Evolutionary conservation across 2,113 vertebrate genomes (phyloP), one percentile per base, ranked within the genome.

Genomic region (cattle (Bos taurus)): DNA sequence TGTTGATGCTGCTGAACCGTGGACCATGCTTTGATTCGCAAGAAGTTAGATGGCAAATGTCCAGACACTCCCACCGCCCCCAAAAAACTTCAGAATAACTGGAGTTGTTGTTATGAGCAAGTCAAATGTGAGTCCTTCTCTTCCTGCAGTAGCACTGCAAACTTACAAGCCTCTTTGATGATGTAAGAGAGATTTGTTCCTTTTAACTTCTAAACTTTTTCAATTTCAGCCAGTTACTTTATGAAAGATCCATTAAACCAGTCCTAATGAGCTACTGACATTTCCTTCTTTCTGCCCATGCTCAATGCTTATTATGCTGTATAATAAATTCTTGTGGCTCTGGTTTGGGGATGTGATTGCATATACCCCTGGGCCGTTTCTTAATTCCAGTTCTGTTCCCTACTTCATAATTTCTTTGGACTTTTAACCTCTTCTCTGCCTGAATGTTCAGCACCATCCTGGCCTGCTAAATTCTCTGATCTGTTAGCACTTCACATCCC

Each of bases 301-400:
- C 23, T 74, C 52, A 30, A 2, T 59, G 86, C 71, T 91, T 83
- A n/a, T 89, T 93, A 81, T 80, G 60, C 62, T 30, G 6, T 71
- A 46, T 64, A 91, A 95, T 94, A 80, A 93, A 77, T 97, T 94
- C 83, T 71, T 89, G 56, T 91, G 96, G 78, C 26, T 97, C 56
- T 54, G 17, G 26, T 91, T 96, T 97, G 21, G 21, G 28, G 15
- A 84, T 88, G 56, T 64, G 33, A 56, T 92, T 77, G 48, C 82
- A 7, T 52, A 71, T 85, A 80, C 89, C 40, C 28, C 15, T 71
- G 33, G 46, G 28, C 46, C 46, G 3, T 83, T 89, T 93, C 88
- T 88, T 64, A 43, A 88, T 46, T 96, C 46, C 14, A 40, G 1
- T 80, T 92, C 77, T 91, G 11, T 59, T 88, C 60, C 28, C 43